A percentile compares a stretch with the other conserved stretches of the same genome.
phyloP scores from a whole-genome alignment of 2,888 invertebrate species.

The Xestia ashworthii region DNA sequence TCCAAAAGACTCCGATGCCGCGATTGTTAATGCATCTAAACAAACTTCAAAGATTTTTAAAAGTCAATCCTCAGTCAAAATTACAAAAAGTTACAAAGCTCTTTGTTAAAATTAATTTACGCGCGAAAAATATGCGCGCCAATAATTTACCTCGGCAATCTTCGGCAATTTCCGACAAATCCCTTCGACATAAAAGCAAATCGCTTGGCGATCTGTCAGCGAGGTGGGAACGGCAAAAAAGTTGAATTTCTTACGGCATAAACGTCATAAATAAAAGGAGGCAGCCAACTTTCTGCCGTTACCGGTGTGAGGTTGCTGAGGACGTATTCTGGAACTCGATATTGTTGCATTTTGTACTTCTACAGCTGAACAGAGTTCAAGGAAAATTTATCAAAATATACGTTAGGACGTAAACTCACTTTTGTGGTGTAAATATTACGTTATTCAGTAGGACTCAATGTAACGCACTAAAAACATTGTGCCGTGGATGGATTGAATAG shows the following conservation, averaged over 20 bases:
- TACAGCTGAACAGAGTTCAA: neutral
- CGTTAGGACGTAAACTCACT: no score
- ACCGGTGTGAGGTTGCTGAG: constrained; percentile 68
- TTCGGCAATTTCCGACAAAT: constrained; percentile 50
- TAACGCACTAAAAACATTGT: no score
- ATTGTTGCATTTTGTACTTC: neutral
- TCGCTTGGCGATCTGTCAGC: constrained; percentile 69
- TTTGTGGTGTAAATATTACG: no score
- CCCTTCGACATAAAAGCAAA: constrained; percentile 61
- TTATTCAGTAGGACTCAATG: no score
- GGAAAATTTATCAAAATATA: neutral
- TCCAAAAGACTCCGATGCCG: neutral
- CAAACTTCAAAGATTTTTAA: neutral
- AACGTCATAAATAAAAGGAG: constrained; percentile 82
- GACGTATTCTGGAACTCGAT: constrained; percentile 74
- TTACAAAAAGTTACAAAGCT: neutral
- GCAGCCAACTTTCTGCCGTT: constrained; percentile 79
- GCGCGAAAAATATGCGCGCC: constrained; percentile 34
- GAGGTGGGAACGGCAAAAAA: constrained; percentile 68
- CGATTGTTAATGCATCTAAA: neutral
- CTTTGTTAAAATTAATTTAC: constrained; percentile 41
- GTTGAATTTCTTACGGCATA: constrained; percentile 80
- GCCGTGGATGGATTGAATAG: no score
- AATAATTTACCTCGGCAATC: constrained; percentile 49
- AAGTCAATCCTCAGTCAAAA: neutral